These are phyloP conservation scores for Colinus virginianus DNA, from an alignment of 2,113 vertebrate species.

Conservation along the genomic window DNA sequence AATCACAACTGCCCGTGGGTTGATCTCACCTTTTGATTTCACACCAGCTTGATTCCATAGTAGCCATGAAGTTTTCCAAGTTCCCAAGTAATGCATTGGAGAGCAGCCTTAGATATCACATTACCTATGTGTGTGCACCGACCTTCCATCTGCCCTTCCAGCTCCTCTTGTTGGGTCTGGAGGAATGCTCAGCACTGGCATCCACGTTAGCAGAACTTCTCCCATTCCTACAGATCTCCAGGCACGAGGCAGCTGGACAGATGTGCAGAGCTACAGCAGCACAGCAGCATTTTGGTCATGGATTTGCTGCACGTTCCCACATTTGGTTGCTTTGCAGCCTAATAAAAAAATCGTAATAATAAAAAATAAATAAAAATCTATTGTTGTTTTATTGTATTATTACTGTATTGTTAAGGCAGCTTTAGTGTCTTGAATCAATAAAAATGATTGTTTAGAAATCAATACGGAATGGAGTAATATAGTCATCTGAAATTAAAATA, in stretches of 20 bases:
- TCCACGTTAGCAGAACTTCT: rapidly evolving
- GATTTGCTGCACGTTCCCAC: neutral
- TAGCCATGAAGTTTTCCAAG: rapidly evolving
- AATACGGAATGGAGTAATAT: neutral
- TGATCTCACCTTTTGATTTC: neutral
- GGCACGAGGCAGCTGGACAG: neutral
- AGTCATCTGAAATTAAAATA: neutral
- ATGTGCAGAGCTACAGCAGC: neutral
- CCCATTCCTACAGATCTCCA: rapidly evolving
- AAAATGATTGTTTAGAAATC: neutral
- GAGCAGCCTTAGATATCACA: rapidly evolving
- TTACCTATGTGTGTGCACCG: neutral
- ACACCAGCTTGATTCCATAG: neutral
- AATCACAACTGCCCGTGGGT: rapidly evolving
- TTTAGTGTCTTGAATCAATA: neutral
- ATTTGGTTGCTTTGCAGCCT: neutral
- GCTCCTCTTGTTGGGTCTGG: rapidly evolving
- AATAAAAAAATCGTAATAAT: too few relatives aligned
- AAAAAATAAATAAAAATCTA: neutral
- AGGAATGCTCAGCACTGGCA: neutral
- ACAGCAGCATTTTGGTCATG: rapidly evolving
- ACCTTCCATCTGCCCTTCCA: neutral
- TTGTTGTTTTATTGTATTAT: neutral
- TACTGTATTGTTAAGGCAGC: neutral
- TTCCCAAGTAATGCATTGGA: rapidly evolving